Evolutionary conservation across 2,113 vertebrate species (phyloP).

Genomic region (Oreochromis aureus): DNA sequence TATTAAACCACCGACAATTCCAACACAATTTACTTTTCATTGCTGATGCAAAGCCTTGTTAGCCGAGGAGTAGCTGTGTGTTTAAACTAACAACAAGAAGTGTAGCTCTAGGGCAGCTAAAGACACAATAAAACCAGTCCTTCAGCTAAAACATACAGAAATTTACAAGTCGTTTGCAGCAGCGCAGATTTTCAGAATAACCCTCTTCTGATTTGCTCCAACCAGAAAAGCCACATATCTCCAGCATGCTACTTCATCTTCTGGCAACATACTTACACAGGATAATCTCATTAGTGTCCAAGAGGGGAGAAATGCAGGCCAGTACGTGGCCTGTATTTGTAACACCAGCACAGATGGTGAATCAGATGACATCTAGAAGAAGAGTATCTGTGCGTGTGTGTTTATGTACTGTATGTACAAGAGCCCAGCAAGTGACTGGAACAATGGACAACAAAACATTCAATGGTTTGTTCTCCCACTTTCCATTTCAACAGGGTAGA

Average conservation of each 20-base stretch:
- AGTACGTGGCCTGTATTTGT: slow-evolving; percentile 34
- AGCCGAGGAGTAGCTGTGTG: not conserved
- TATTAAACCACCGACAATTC: not conserved
- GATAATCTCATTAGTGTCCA: slow-evolving; percentile 71
- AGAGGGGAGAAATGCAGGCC: slow-evolving; percentile 25
- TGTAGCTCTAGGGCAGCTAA: not conserved
- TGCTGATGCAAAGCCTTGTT: not conserved
- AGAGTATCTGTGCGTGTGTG: slow-evolving; percentile 8
- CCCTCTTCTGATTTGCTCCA: not conserved
- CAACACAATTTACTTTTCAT: not conserved
- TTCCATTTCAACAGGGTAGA: slow-evolving; percentile 40
- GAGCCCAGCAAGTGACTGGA: slow-evolving; percentile 14
- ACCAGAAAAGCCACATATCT: not conserved
- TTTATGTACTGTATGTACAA: slow-evolving; percentile 17
- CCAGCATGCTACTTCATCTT: slow-evolving; percentile 1
- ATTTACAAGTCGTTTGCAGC: not conserved
- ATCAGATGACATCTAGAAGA: slow-evolving; percentile 60
- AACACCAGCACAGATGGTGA: slow-evolving; percentile 62
- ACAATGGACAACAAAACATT: slow-evolving; percentile 66
- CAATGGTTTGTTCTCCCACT: slow-evolving; percentile 60
- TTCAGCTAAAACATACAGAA: not conserved
- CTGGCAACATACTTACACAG: slow-evolving; percentile 56
- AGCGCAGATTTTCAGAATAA: not conserved
- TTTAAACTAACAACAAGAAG: not conserved
- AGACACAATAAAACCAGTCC: not conserved